A percentile compares a stretch with the other conserved stretches of the same genome.
These are phyloP conservation scores for Bugula neritina DNA, from an alignment of 2,888 invertebrate genomes.

Conservation along the genomic window DNA sequence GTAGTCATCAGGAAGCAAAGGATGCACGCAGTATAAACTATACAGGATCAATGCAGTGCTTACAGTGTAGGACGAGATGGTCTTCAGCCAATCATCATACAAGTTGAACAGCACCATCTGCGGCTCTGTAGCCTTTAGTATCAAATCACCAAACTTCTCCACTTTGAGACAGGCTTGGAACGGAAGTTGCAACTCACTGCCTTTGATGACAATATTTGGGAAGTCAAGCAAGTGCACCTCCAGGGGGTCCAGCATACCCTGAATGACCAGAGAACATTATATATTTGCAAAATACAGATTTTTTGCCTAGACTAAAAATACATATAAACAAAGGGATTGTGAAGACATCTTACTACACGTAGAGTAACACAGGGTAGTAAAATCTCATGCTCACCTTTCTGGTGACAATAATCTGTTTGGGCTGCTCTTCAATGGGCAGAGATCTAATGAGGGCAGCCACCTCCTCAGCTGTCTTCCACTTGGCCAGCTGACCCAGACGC, in stretches of 20 bases:
- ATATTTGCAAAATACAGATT: too few species aligned
- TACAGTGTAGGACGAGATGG: slow-evolving; percentile 94
- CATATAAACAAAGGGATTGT: too few species aligned
- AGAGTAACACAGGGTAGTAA: too few species aligned
- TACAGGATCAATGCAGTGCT: slow-evolving; percentile 34
- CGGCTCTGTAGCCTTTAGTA: slow-evolving; percentile 96
- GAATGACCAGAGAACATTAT: too few species aligned
- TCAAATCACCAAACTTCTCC: slow-evolving; percentile 98
- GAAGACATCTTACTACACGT: too few species aligned
- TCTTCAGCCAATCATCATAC: slow-evolving; percentile 99
- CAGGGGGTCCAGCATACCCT: slow-evolving; percentile 97
- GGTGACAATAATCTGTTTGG: slow-evolving; percentile 98
- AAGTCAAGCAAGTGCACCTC: slow-evolving; percentile 97
- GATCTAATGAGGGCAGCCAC: slow-evolving; percentile 98
- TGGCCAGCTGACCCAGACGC: slow-evolving; percentile 96
- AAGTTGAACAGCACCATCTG: slow-evolving; percentile 99
- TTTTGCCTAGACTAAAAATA: too few species aligned
- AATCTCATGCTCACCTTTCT: slow-evolving; percentile 66
- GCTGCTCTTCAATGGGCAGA: slow-evolving; percentile 97
- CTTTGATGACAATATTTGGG: slow-evolving; percentile 99
- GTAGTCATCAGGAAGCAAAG: not conserved
- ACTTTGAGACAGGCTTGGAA: slow-evolving; percentile 93
- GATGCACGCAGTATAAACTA: not conserved
- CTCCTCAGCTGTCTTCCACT: slow-evolving; percentile 99
- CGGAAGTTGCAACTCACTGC: slow-evolving; percentile 93